Base-by-base conservation (phyloP, 2,113 vertebrate genomes). In the Alectura lathami region DNA sequence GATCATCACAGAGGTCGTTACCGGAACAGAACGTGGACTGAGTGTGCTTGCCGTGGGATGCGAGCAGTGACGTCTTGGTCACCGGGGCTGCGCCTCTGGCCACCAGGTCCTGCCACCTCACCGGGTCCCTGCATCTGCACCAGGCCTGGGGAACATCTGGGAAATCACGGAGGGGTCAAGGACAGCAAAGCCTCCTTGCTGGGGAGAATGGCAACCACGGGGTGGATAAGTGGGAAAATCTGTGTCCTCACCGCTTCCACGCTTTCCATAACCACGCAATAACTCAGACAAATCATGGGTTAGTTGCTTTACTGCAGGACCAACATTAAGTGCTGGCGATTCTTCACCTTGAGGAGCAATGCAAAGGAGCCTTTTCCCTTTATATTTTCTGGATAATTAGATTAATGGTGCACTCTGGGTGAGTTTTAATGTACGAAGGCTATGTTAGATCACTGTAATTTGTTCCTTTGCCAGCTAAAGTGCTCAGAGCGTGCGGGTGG, bases 321-420 rank as follows among this genome's bases (percentile, higher is more conserved):
- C 56, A 74, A 24, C 64, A 84, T 72, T 20, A 88, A 70, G 43
- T 14, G 50, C 51, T 84, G 89, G 59, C 43, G 87, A 76, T 91
- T 74, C 92, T 72, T 92, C 89, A 88, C 80, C 79, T 83, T 38
- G 76, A 93, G 76, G 6, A 92, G 83, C 73, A 43, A 59, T 0
- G 0, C 45, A n/a, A 80, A 91, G 74, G 79, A 88, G 78, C 11
- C 54, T 89, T 51, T 93, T 84, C 29, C 73, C 57, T 66, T 76
- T 63, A 15, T 73, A 5, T 82, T 89, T 94, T 36, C 87, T 73
- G 74, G 63, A 38, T 94, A 91, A 70, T 85, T 60, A 72, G 84
- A 85, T 70, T 12, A 83, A 32, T 56, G 80, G 40, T n/a, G 76
- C 18, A 1, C 75, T 88, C 63, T 23, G 75, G 93, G 82, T 79